These are phyloP conservation scores for Serinus canaria DNA, from an alignment of 2,113 vertebrate genomes.

Conservation along the genomic window DNA sequence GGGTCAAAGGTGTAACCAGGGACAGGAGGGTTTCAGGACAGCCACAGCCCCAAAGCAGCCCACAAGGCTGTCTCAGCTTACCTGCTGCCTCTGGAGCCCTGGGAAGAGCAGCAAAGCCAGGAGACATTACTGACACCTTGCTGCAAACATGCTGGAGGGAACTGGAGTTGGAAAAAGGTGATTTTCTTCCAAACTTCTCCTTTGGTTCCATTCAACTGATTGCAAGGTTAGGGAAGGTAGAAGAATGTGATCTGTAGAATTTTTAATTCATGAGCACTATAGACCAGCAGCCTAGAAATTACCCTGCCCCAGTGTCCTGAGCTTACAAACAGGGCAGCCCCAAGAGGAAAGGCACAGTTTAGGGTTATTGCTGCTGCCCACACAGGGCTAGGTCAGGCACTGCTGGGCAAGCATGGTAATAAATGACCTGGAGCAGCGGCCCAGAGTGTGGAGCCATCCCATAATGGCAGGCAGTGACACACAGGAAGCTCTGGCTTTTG, in stretches of 20 bases:
- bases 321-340: too few relatives aligned
- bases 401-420: background rate
- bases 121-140: accelerated
- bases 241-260: background rate
- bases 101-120: background rate
- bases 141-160: background rate
- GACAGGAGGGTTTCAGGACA: background rate
- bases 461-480: background rate
- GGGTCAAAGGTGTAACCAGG: background rate
- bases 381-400: background rate
- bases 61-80: background rate
- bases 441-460: background rate
- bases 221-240: background rate
- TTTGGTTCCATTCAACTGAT: background rate
- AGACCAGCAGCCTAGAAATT: background rate
- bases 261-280: background rate
- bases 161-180: background rate
- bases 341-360: background rate
- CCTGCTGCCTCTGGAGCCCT: background rate
- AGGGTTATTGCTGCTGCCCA: background rate
- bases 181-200: background rate
- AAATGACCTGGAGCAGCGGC: background rate
- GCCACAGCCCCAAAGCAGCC: background rate
- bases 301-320: background rate
- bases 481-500: background rate